Evolutionary conservation across 2,113 vertebrate species (phyloP), one percentile per base, ranked within the genome.

Genomic region (Gallinago jamesoni): DNA sequence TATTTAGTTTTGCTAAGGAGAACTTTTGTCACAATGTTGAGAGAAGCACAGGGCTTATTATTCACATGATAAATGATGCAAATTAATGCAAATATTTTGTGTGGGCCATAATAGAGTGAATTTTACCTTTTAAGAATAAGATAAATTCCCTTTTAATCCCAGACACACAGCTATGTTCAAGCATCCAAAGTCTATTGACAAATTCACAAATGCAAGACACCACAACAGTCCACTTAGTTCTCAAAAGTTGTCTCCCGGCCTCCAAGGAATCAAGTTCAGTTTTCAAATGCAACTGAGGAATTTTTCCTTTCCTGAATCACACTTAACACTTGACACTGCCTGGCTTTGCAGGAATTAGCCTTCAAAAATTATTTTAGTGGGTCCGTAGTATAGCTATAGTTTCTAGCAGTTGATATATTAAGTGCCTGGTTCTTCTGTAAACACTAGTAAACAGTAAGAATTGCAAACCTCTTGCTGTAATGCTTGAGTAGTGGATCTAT

Each of bases 21-120:
- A 89, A 79, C 8, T 24, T 62, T 22, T 62, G 62, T 74, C 59
- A 48, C 37, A 66, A 33, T 28, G 28, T 30, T 83, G 55, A 73
- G 39, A 91, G 63, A 93, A 96, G 59, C 28, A 66, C 25, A 35
- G 30, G 57, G 43, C 33, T 95, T 94, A 89, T 92, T 92, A 87
- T 35, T 90, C 86, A 92, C 60, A 78, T 25, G 56, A 28, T 78
- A 92, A 94, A 30, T 68, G 62, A 93, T 82, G 91, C 53, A 95
- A 97, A 95, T 95, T 39, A 73, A 93, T 89, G 91, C 63, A 93
- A 90, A 88, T 94, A 84, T 91, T 95, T 93, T 93, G 59, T 86
- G 84, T 27, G 75, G 87, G 82, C 55, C 82, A 73, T 43, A 69
- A 93, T 0, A 69, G 47, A 69, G 77, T 73, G 13, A 85, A 87